Conservation (phyloP, 2,888 invertebrate species). For the Leucania comma region DNA sequence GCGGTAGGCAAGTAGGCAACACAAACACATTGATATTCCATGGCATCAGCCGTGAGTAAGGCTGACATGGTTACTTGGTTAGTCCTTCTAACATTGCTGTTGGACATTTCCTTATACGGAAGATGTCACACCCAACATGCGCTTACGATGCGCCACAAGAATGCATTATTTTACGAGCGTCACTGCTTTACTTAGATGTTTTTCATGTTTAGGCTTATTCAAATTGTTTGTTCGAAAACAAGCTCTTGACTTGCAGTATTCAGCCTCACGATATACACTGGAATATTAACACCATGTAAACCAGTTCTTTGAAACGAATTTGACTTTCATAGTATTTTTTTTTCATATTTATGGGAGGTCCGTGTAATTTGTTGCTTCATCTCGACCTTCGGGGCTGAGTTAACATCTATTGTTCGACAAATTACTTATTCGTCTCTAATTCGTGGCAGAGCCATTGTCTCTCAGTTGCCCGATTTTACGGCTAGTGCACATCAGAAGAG, state of each 20-base stretch:
- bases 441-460: constrained; percentile 84
- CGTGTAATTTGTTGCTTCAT: constrained; percentile 77
- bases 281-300: constrained; percentile 39
- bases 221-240: constrained; percentile 22
- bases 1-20: constrained; percentile 71
- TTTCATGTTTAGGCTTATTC: constrained; percentile 4
- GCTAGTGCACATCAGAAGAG: constrained; percentile 76
- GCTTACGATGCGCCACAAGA: constrained; percentile 29
- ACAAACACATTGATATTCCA: constrained; percentile 84
- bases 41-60: constrained; percentile 73
- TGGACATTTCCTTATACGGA: constrained; percentile 70
- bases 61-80: constrained; percentile 67
- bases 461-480: constrained; percentile 84
- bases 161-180: constrained; percentile 26
- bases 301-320: constrained; percentile 45
- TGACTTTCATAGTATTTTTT: constrained; percentile 67
- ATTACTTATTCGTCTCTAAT: constrained; percentile 87
- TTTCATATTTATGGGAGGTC: constrained; percentile 69
- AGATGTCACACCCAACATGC: constrained; percentile 54
- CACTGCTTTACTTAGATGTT: constrained; percentile 12
- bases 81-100: constrained; percentile 65
- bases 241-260: constrained; percentile 25
- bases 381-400: constrained; percentile 85
- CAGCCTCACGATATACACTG: constrained; percentile 16
- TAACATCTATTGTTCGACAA: constrained; percentile 87